Conservation (phyloP, 2,888 invertebrate genomes). For the Microchrysa polita region DNA sequence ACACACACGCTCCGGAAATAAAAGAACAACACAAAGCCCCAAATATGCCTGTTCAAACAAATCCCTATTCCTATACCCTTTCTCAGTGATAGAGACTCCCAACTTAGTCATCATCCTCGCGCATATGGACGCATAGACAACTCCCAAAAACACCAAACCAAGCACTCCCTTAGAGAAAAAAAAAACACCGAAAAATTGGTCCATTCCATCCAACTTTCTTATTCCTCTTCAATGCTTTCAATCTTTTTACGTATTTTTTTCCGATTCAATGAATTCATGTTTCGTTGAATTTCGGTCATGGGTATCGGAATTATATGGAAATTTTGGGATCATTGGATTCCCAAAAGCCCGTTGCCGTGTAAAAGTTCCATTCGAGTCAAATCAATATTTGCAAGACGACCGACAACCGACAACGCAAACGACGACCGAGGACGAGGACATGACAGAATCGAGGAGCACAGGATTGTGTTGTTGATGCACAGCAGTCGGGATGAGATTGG, state of each 20-base stretch:
- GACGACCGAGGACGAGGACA: too few species aligned
- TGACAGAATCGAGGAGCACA: background rate
- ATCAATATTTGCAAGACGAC: conserved; percentile 37
- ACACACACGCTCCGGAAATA: too few species aligned
- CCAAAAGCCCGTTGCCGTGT: background rate
- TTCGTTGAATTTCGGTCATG: conserved; percentile 34
- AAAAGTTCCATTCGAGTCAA: conserved; percentile 34
- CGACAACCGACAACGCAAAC: too few species aligned
- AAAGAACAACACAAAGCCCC: too few species aligned
- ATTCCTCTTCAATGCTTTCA: background rate
- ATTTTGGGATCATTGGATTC: conserved; percentile 33
- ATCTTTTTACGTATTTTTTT: background rate
- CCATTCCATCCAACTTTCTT: background rate
- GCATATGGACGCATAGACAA: too few species aligned
- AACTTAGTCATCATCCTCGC: too few species aligned
- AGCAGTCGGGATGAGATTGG: background rate
- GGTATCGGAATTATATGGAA: conserved; percentile 39
- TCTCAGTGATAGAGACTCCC: too few species aligned
- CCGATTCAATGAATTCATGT: background rate
- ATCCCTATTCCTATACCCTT: too few species aligned
- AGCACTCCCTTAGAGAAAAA: too few species aligned
- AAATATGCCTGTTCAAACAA: too few species aligned
- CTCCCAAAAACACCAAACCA: too few species aligned
- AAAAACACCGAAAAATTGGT: background rate
- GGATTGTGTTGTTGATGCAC: too few species aligned